Conservation (phyloP, 2,888 invertebrate genomes). For the Pyrochroa serraticornis region DNA sequence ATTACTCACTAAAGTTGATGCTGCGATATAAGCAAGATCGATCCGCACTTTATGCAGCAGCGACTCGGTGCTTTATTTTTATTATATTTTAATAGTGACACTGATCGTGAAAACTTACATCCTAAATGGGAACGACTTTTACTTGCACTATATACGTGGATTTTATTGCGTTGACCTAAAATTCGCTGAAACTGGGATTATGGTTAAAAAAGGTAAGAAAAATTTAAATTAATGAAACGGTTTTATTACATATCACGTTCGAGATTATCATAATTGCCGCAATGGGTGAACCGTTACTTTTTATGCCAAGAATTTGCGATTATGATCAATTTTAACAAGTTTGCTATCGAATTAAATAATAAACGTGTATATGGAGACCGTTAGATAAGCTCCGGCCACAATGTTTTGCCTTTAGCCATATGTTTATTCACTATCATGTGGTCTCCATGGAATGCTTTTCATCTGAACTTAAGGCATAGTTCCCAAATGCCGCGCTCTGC, state of each 20-base stretch:
- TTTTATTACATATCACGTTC: too few species aligned
- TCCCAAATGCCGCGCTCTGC: constrained; percentile 55
- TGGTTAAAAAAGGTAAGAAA: too few species aligned
- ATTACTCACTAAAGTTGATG: constrained; percentile 4
- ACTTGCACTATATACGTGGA: not conserved
- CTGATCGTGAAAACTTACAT: constrained; percentile 17
- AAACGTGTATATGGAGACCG: constrained; percentile 33
- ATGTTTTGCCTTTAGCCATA: constrained; percentile 52
- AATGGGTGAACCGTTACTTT: not conserved
- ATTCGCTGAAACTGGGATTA: not conserved
- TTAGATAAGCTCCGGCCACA: constrained; percentile 46
- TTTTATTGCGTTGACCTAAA: constrained; percentile 1
- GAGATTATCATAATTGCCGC: not conserved
- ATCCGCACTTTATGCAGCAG: constrained; percentile 13
- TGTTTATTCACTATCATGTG: constrained; percentile 58
- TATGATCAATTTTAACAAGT: constrained; percentile 25
- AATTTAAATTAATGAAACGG: too few species aligned
- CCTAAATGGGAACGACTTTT: constrained; percentile 5
- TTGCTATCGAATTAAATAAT: constrained; percentile 25
- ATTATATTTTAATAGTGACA: constrained; percentile 21
- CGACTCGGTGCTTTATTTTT: constrained; percentile 17
- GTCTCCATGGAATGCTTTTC: constrained; percentile 57
- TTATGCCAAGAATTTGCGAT: not conserved
- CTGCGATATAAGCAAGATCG: constrained; percentile 6
- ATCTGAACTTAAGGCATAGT: constrained; percentile 59